Conservation (phyloP, 2,797 vertebrate species). For the Neosalanx taihuensis region DNA sequence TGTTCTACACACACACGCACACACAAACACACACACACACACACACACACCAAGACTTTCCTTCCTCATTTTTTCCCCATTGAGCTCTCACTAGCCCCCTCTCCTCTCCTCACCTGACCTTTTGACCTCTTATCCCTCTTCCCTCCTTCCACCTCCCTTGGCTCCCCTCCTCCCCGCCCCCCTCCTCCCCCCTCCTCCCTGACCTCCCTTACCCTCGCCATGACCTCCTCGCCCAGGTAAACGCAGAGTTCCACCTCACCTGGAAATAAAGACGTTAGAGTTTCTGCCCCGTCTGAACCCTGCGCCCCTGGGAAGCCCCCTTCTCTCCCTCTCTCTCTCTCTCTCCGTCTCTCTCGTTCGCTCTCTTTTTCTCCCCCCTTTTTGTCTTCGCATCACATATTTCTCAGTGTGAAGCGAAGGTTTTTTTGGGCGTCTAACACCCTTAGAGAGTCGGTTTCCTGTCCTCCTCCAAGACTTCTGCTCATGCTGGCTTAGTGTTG, state of each 20-base stretch:
- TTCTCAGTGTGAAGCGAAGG: conserved; percentile 23
- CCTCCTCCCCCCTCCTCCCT: conserved; percentile 47
- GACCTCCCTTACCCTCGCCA: conserved; percentile 64
- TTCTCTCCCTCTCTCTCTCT: conserved; percentile 32
- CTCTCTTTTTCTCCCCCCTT: conserved; percentile 1
- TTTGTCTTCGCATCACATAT: neutral
- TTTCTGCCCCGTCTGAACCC: conserved; percentile 67
- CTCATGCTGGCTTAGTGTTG: neutral
- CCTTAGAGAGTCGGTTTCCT: conserved; percentile 39
- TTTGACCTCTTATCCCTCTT: conserved; percentile 53
- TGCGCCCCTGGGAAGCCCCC: conserved; percentile 44
- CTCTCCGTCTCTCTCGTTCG: neutral
- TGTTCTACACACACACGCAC: conserved; percentile 14
- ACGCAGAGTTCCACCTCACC: conserved; percentile 71
- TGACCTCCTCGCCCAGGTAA: conserved; percentile 75
- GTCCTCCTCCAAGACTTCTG: conserved; percentile 32
- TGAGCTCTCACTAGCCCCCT: neutral
- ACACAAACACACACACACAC: conserved; percentile 18
- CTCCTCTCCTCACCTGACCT: conserved; percentile 44
- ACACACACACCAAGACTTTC: neutral
- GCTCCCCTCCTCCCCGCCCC: conserved; percentile 25
- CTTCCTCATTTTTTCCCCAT: neutral
- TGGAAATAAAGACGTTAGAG: conserved; percentile 78
- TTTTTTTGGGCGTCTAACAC: conserved; percentile 53
- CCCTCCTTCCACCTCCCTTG: conserved; percentile 48